phyloP scores from a whole-genome alignment of 1,140 invertebrate species.

The Drosophila ogumai region DNA sequence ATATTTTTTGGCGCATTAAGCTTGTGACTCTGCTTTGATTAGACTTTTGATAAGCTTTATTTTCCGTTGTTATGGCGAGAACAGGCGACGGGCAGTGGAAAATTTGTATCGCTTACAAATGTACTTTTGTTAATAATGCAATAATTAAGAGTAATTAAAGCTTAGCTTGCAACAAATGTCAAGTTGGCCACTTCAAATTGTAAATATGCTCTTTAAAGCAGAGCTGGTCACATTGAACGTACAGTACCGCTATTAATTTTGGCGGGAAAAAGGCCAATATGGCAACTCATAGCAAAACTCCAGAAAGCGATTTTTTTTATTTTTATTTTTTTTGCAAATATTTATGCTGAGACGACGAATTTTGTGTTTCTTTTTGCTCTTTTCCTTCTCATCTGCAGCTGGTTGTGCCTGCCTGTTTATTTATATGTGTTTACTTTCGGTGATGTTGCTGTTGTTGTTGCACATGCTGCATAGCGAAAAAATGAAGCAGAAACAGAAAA shows the following conservation, averaged over 20 bases:
- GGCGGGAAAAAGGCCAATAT: conserved; percentile 4
- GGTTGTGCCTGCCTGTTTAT: conserved; percentile 55
- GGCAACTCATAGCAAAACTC: neutral
- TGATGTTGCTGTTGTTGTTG: conserved; percentile 26
- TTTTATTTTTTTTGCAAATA: conserved; percentile 28
- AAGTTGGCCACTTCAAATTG: neutral
- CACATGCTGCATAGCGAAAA: conserved; percentile 16
- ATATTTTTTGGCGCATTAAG: conserved; percentile 10
- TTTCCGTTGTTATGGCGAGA: conserved; percentile 3
- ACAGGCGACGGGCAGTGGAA: conserved; percentile 10
- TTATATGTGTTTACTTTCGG: conserved; percentile 57
- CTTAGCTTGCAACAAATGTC: neutral
- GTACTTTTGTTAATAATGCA: neutral
- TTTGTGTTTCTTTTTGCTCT: conserved; percentile 9
- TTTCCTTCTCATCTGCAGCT: conserved; percentile 53
- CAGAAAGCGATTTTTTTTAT: conserved; percentile 4
- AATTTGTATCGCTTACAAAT: conserved; percentile 18
- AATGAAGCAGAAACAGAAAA: conserved; percentile 8
- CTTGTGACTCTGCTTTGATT: conserved; percentile 16
- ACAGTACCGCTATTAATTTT: neutral
- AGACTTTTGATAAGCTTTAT: conserved; percentile 24
- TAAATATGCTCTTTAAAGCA: no score
- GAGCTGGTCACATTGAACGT: neutral
- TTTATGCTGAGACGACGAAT: conserved; percentile 51
- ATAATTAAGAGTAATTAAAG: no score